Percentiles rank a stretch among this genome's conserved stretches.
phyloP scores from a whole-genome alignment of 2,888 invertebrate species.

The Beris chalybata region DNA sequence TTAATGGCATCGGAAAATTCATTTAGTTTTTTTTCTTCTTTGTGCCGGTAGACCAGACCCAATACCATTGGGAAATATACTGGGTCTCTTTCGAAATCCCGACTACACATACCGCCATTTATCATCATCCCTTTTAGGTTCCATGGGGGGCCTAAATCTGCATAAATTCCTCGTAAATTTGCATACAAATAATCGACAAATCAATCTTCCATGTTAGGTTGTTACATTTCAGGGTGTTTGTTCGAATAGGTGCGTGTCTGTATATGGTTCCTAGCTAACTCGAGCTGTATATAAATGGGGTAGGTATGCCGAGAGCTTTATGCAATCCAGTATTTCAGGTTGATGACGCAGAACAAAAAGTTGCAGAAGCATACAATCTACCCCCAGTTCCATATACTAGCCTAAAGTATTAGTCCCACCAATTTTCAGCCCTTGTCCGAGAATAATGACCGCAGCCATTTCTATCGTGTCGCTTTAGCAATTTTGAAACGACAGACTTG shows the following conservation, averaged over 20 bases:
- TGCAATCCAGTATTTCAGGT: constrained; percentile 9
- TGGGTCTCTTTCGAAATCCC: neutral
- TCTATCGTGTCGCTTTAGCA: neutral
- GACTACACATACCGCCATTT: constrained; percentile 23
- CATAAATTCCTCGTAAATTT: constrained; percentile 47
- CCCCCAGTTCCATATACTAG: neutral
- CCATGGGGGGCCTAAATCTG: constrained; percentile 39
- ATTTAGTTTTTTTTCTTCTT: neutral
- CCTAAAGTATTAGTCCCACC: constrained; percentile 11
- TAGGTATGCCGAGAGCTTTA: constrained; percentile 15
- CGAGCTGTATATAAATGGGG: neutral
- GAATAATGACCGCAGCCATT: constrained; percentile 6
- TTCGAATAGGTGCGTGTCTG: neutral
- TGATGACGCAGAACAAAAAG: constrained; percentile 22
- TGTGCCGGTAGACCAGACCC: neutral
- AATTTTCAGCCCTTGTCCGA: constrained; percentile 8
- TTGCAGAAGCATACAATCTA: constrained; percentile 3
- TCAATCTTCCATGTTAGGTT: constrained; percentile 37
- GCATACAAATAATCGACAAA: constrained; percentile 46
- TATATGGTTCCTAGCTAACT: neutral
- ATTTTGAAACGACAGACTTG: neutral
- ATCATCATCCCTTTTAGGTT: constrained; percentile 31
- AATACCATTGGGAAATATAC: neutral
- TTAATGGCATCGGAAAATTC: constrained; percentile 32
- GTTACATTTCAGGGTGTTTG: constrained; percentile 16